These are phyloP conservation scores for Callaeas wilsoni DNA, from an alignment of 2,113 vertebrate species.

Conservation along the genomic window DNA sequence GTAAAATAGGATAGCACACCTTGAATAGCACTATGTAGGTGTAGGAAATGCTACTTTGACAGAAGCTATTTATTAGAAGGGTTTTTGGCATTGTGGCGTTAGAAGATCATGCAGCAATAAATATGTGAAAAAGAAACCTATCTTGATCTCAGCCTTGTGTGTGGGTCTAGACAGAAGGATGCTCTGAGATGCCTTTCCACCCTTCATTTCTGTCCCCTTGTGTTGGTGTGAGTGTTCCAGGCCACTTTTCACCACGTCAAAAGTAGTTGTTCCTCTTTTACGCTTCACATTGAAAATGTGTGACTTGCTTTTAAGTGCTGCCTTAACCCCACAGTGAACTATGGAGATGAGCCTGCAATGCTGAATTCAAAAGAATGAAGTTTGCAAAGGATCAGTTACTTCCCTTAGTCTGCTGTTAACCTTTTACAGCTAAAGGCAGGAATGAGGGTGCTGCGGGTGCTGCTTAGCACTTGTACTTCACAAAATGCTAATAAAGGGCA, in stretches of 20 bases:
- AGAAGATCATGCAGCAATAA: background rate
- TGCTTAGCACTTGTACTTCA: background rate
- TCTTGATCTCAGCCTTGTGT: background rate
- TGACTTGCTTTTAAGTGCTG: background rate
- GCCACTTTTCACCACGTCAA: background rate
- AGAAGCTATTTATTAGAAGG: background rate
- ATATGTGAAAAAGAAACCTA: background rate
- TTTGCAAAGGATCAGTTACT: background rate
- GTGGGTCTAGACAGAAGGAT: background rate
- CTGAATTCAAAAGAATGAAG: background rate
- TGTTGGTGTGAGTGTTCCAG: background rate
- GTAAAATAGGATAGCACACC: background rate
- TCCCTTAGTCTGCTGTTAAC: background rate
- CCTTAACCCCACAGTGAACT: background rate
- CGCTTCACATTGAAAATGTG: background rate
- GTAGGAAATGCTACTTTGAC: background rate
- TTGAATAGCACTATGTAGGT: background rate
- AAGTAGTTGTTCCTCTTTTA: background rate
- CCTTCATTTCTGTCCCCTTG: background rate
- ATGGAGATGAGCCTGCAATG: background rate
- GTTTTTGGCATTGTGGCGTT: background rate
- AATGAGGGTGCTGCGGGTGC: background rate
- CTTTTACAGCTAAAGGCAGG: background rate
- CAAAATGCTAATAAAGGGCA: background rate
- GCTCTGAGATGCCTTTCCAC: background rate